Percentiles rank a stretch among this genome's conserved stretches.
These are phyloP conservation scores for Malurus leucopterus DNA, from an alignment of 2,797 vertebrate genomes.

Conservation along the genomic window DNA sequence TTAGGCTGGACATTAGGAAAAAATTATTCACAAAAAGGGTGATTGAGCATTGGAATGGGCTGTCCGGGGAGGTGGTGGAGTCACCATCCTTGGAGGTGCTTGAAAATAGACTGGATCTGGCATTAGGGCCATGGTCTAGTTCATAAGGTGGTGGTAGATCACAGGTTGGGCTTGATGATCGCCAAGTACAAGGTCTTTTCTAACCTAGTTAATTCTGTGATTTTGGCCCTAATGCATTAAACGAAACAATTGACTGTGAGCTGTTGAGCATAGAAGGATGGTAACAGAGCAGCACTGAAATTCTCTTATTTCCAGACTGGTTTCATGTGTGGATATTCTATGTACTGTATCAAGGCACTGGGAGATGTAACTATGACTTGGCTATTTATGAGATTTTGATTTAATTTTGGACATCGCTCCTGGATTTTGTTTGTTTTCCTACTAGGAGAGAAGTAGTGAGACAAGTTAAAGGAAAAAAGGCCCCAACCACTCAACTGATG, in stretches of 20 bases:
- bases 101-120: no score
- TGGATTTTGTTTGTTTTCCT: neutral
- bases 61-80: no score
- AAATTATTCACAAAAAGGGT: no score
- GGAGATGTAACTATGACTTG: neutral
- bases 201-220: no score
- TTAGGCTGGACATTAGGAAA: no score
- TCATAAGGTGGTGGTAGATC: no score
- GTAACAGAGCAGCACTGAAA: neutral
- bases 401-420: neutral
- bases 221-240: neutral
- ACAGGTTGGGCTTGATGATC: no score
- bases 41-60: no score
- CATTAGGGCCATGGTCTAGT: no score
- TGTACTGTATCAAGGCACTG: neutral
- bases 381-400: neutral
- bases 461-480: neutral
- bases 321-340: neutral
- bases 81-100: no score
- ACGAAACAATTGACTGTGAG: neutral
- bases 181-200: no score
- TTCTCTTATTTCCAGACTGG: neutral
- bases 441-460: neutral
- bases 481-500: neutral
- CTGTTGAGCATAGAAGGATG: neutral